phyloP scores from a whole-genome alignment of 2,797 vertebrate genomes.

The Heliangelus exortis region DNA sequence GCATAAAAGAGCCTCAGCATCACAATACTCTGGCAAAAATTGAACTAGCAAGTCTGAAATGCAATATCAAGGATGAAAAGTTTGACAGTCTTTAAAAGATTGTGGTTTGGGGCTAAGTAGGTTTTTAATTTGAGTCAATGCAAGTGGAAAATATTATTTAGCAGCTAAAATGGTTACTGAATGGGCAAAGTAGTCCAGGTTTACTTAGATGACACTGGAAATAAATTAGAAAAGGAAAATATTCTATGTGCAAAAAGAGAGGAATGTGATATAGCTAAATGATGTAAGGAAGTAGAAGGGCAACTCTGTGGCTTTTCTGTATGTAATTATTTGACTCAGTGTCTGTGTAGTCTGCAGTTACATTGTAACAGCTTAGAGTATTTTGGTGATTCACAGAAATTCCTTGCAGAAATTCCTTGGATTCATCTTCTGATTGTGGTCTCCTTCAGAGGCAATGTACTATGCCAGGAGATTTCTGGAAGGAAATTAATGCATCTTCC shows the following conservation, averaged over 20 bases:
- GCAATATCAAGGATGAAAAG: background rate
- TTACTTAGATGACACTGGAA: conserved; percentile 14
- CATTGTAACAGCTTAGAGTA: background rate
- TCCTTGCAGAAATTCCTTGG: background rate
- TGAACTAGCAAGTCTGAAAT: background rate
- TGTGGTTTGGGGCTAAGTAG: conserved; percentile 5
- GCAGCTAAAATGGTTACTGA: background rate
- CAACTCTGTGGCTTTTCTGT: background rate
- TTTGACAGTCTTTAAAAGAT: background rate
- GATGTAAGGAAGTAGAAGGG: background rate
- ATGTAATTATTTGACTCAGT: background rate
- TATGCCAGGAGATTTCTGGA: background rate
- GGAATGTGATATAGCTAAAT: background rate
- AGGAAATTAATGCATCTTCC: background rate
- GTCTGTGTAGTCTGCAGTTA: background rate
- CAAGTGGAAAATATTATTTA: conserved; percentile 22
- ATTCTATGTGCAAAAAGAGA: background rate
- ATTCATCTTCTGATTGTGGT: background rate
- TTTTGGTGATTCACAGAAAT: background rate
- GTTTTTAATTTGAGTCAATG: background rate
- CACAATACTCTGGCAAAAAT: background rate
- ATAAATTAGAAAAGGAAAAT: conserved; percentile 25
- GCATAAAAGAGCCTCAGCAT: background rate
- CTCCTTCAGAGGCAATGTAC: background rate
- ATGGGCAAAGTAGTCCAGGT: background rate